Evolutionary conservation across 2,113 vertebrate genomes (phyloP).

Genomic region (Mungos mungo): DNA sequence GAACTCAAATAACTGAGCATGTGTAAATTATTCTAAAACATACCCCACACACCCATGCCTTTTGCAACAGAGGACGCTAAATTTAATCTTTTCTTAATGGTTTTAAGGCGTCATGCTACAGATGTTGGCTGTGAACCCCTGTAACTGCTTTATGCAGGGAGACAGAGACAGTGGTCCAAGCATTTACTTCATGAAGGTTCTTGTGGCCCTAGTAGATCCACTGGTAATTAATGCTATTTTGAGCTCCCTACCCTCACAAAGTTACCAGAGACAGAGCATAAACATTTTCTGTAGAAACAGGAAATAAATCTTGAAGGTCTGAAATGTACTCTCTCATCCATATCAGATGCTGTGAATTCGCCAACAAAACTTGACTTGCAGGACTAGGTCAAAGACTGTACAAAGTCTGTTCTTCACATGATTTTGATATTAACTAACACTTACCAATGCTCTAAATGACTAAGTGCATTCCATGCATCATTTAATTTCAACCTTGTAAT

Average conservation of each 20-base stretch:
- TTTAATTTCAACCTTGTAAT: background rate
- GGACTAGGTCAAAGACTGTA: background rate
- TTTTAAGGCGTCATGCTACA: background rate
- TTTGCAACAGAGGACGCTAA: background rate
- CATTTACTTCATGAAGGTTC: background rate
- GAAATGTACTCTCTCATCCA: background rate
- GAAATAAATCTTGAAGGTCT: background rate
- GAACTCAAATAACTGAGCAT: background rate
- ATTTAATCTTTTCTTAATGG: background rate
- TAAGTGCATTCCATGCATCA: background rate
- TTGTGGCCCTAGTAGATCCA: background rate
- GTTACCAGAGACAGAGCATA: background rate
- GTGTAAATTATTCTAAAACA: conserved; percentile 26
- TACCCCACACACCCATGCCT: background rate
- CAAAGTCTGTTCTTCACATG: background rate
- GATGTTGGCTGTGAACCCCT: background rate
- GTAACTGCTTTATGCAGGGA: background rate
- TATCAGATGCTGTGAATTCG: background rate
- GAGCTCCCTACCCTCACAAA: background rate
- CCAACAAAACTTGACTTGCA: background rate
- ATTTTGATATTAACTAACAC: background rate
- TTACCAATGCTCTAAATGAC: background rate
- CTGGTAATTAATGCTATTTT: background rate
- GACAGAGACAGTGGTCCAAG: background rate
- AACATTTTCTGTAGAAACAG: background rate